phyloP scores from a whole-genome alignment of 2,888 invertebrate species.

The Tetrapedia diversipes region DNA sequence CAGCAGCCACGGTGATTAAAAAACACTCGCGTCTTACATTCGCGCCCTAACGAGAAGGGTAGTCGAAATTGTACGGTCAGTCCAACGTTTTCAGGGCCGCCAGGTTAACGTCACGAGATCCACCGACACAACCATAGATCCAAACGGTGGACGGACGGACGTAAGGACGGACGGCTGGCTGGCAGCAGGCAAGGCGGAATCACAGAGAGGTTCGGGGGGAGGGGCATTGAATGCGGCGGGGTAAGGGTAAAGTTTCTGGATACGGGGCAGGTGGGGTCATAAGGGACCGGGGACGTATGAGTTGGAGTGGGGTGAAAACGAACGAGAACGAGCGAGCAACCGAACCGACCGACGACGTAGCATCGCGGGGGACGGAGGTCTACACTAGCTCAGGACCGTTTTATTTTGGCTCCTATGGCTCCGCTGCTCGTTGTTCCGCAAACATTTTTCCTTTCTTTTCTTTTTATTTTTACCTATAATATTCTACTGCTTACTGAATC shows the following conservation, averaged over 20 bases:
- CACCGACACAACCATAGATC: constrained; percentile 75
- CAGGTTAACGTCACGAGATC: constrained; percentile 81
- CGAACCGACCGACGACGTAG: constrained; percentile 60
- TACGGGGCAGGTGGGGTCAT: constrained; percentile 60
- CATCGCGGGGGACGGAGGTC: constrained; percentile 72
- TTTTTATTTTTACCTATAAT: neutral
- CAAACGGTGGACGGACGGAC: constrained; percentile 78
- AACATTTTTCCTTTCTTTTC: constrained; percentile 16
- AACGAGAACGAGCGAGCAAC: constrained; percentile 59
- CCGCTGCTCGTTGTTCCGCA: constrained; percentile 26
- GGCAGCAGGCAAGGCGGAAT: constrained; percentile 73
- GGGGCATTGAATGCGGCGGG: constrained; percentile 63
- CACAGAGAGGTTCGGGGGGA: constrained; percentile 62
- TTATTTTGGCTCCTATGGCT: constrained; percentile 31
- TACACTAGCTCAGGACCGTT: constrained; percentile 77
- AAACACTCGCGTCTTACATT: constrained; percentile 68
- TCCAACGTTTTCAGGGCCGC: constrained; percentile 81
- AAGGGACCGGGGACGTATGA: constrained; percentile 49
- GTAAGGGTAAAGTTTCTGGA: constrained; percentile 63
- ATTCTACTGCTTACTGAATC: neutral
- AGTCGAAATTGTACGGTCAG: constrained; percentile 70
- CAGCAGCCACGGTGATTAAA: constrained; percentile 65
- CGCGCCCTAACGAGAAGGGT: constrained; percentile 69
- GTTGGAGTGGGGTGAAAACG: constrained; percentile 55
- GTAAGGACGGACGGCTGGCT: constrained; percentile 77